phyloP scores from a whole-genome alignment of 2,888 invertebrate species.

The Rhagium mordax region DNA sequence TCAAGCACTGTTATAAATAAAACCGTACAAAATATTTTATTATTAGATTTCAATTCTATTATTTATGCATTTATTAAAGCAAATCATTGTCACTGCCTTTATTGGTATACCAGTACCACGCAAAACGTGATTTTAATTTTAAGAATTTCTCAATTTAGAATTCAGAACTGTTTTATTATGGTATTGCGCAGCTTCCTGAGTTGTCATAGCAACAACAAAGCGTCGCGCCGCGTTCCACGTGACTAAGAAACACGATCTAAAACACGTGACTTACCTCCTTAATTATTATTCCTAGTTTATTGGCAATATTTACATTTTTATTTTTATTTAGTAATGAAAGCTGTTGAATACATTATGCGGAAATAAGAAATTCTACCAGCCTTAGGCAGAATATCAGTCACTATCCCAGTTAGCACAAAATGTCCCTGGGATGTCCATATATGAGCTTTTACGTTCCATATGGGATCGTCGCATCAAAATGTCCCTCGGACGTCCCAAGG shows the following conservation, averaged over 20 bases:
- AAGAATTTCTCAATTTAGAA: no score
- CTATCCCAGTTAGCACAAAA: no score
- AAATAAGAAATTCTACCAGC: slow-evolving; percentile 22
- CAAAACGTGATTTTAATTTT: slow-evolving; percentile 28
- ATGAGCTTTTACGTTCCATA: no score
- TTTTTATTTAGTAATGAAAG: slow-evolving; percentile 23
- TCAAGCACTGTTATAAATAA: no score
- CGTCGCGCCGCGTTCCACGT: slow-evolving; percentile 54
- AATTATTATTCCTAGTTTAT: background rate
- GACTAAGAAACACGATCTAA: slow-evolving; percentile 54
- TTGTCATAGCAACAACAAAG: slow-evolving; percentile 54
- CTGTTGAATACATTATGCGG: slow-evolving; percentile 10
- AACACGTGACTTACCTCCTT: slow-evolving; percentile 52
- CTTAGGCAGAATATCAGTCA: background rate
- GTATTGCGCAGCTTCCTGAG: slow-evolving; percentile 43
- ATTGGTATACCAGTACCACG: background rate
- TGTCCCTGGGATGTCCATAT: no score
- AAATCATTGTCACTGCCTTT: background rate
- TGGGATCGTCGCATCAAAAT: no score
- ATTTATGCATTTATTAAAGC: background rate
- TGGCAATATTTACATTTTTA: slow-evolving; percentile 19
- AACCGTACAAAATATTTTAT: background rate
- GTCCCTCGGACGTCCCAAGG: no score
- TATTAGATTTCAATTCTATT: background rate
- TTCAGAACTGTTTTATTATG: background rate